Evolutionary conservation across 2,113 vertebrate species (phyloP).

Genomic region (human (Homo sapiens)): DNA sequence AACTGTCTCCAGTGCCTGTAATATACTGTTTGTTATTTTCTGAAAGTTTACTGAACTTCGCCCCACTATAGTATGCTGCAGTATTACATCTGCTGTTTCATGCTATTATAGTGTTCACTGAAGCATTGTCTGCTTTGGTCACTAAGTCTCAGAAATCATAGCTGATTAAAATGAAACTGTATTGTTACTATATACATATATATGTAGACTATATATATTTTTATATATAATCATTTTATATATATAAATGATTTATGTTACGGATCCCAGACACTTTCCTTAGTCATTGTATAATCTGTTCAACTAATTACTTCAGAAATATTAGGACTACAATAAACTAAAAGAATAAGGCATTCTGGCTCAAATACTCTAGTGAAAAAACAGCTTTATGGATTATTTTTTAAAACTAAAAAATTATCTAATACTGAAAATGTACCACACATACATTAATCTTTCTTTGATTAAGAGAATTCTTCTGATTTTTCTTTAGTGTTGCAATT

Average conservation of each 20-base stretch:
- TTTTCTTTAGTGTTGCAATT: neutral
- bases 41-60: neutral
- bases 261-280: neutral
- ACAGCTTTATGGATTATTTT: neutral
- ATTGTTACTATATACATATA: neutral
- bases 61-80: neutral
- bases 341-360: neutral
- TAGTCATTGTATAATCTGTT: neutral
- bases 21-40: neutral
- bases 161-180: neutral
- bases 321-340: neutral
- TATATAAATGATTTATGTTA: neutral
- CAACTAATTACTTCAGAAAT: neutral
- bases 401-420: neutral
- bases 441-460: neutral
- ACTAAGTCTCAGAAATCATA: neutral
- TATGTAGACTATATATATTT: no score
- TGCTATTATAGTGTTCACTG: constrained; percentile 10
- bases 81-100: neutral
- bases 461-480: neutral
- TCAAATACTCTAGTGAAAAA: neutral
- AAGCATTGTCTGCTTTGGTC: neutral
- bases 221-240: no score
- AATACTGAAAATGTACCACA: neutral
- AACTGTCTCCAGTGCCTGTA: neutral